A percentile compares a stretch with the other conserved stretches of the same genome.
Evolutionary conservation across 2,888 invertebrate genomes (phyloP).

Genomic region (Auanema sp.): DNA sequence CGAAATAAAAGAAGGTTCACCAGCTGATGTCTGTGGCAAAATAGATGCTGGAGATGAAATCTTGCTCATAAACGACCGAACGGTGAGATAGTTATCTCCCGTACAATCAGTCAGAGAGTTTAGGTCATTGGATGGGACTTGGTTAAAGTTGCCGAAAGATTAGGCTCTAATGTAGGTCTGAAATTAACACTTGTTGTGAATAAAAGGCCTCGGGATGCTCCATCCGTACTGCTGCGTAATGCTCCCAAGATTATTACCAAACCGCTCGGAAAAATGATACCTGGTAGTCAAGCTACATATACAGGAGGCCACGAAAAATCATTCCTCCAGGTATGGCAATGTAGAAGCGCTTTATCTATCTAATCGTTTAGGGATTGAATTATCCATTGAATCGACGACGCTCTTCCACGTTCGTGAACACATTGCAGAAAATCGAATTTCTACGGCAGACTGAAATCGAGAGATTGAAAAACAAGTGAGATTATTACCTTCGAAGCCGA

Average conservation of each 20-base stretch:
- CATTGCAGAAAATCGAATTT: not conserved
- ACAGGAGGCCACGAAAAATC: not conserved
- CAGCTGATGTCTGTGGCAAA: constrained; percentile 86
- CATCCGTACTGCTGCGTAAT: constrained; percentile 31
- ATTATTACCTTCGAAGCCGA: no score
- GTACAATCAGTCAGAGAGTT: not conserved
- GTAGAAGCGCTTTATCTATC: not conserved
- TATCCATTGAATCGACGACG: constrained; percentile 20
- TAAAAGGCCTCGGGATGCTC: constrained; percentile 66
- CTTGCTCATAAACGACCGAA: constrained; percentile 78
- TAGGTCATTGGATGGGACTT: constrained; percentile 52
- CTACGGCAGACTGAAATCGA: not conserved
- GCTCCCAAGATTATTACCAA: constrained; percentile 24
- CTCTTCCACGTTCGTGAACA: constrained; percentile 18
- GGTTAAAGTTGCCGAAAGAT: constrained; percentile 37
- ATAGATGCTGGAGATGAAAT: constrained; percentile 95
- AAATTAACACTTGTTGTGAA: constrained; percentile 82
- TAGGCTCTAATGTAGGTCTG: constrained; percentile 29
- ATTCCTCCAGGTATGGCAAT: constrained; percentile 4
- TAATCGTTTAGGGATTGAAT: not conserved
- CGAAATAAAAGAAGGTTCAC: constrained; percentile 83
- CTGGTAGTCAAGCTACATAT: constrained; percentile 34
- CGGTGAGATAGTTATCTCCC: constrained; percentile 45
- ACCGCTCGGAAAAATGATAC: constrained; percentile 28
- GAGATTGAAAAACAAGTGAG: no score